A percentile compares a stretch with the other conserved stretches of the same genome.
Evolutionary conservation across 1,140 invertebrate genomes (phyloP).

Genomic region (Drosophila simulans): DNA sequence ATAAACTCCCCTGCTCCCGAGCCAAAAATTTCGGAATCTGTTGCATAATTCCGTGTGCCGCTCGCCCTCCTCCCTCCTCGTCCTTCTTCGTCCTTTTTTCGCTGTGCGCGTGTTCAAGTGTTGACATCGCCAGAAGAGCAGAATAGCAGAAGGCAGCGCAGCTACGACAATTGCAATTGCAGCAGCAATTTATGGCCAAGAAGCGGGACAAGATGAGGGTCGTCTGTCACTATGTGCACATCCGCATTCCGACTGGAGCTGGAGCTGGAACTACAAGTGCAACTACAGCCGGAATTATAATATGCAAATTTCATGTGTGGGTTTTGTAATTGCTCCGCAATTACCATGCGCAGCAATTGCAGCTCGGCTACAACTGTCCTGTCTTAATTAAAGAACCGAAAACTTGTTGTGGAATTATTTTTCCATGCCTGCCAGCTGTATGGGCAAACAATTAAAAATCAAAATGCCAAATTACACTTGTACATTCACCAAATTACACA

Average conservation of each 20-base stretch:
- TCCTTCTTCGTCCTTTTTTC: constrained; percentile 27
- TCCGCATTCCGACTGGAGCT: no score
- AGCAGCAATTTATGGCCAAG: constrained; percentile 64
- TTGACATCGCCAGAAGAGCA: constrained; percentile 55
- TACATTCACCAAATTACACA: constrained; percentile 78
- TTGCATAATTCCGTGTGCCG: constrained; percentile 70
- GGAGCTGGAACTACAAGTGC: not conserved
- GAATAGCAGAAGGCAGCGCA: not conserved
- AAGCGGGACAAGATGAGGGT: constrained; percentile 34
- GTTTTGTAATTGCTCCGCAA: constrained; percentile 62
- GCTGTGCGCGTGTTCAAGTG: constrained; percentile 76
- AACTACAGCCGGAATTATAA: constrained; percentile 50
- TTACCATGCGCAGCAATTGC: constrained; percentile 43
- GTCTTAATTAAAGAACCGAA: constrained; percentile 65
- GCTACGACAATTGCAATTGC: constrained; percentile 68
- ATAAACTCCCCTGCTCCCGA: constrained; percentile 60
- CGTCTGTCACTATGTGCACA: constrained; percentile 33
- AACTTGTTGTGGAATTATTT: constrained; percentile 67
- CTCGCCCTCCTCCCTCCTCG: not conserved
- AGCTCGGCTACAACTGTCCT: constrained; percentile 12
- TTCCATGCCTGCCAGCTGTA: constrained; percentile 66
- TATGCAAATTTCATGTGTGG: constrained; percentile 75
- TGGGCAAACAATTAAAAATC: constrained; percentile 79
- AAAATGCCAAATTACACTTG: constrained; percentile 82
- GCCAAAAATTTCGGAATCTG: constrained; percentile 72